A percentile compares a stretch with the other conserved stretches of the same genome.
phyloP scores from a whole-genome alignment of 92 coral and sea anemone genomes.

The Siderastrea radians region DNA sequence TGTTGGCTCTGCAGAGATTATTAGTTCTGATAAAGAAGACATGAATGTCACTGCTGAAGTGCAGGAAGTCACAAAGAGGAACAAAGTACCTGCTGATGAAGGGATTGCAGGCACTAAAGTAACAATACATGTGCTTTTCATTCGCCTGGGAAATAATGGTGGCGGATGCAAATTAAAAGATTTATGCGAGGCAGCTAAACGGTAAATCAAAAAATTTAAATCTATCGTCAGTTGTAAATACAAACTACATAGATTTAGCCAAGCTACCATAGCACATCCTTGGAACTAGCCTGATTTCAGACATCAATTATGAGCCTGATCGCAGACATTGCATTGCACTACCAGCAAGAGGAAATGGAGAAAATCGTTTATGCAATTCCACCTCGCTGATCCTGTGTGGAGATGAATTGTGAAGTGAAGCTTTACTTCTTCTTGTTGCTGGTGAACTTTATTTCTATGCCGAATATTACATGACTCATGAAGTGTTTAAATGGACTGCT shows the following conservation, averaged over 20 bases:
- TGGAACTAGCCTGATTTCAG: constrained; percentile 28
- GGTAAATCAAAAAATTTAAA: neutral
- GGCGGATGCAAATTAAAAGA: constrained; percentile 7
- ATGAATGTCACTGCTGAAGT: too few species aligned
- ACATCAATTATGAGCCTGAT: neutral
- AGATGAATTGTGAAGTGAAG: constrained; percentile 41
- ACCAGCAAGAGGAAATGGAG: constrained; percentile 33
- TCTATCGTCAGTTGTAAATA: neutral
- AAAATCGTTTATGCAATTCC: constrained; percentile 25
- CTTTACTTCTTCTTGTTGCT: constrained; percentile 42
- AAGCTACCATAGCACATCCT: constrained; percentile 8
- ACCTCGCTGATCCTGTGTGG: constrained; percentile 42
- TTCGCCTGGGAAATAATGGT: neutral
- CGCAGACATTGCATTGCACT: neutral
- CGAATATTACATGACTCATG: constrained; percentile 39
- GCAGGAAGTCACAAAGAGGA: too few species aligned
- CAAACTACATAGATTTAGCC: neutral
- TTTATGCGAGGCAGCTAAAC: neutral
- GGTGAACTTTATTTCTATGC: constrained; percentile 45
- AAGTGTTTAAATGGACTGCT: constrained; percentile 24
- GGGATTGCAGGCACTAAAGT: neutral
- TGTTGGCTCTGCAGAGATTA: too few species aligned
- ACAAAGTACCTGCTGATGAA: too few species aligned
- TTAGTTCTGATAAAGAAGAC: too few species aligned
- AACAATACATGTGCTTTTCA: neutral